Conservation (phyloP, 2,888 invertebrate genomes). For the Pycnomerus fuliginosus region DNA sequence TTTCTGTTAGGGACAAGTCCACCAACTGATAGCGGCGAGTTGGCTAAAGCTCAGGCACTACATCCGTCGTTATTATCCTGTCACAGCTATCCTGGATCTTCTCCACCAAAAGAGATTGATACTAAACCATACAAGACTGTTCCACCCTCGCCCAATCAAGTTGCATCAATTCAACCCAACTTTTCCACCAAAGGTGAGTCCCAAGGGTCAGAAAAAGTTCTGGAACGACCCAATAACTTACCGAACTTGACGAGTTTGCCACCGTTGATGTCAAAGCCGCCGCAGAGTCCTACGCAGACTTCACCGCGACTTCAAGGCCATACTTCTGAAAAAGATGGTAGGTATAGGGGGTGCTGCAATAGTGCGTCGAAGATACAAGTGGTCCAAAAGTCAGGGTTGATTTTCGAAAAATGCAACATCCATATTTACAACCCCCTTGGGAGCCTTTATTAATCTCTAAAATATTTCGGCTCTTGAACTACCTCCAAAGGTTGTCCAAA, state of each 20-base stretch:
- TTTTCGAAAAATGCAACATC: no score
- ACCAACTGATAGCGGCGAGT: conserved; percentile 54
- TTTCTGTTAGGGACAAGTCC: conserved; percentile 69
- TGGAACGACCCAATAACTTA: conserved; percentile 35
- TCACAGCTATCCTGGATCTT: conserved; percentile 56
- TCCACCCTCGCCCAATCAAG: conserved; percentile 53
- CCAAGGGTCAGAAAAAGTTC: not conserved
- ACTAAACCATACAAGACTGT: conserved; percentile 50
- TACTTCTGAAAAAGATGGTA: conserved; percentile 30
- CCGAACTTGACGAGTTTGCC: conserved; percentile 38
- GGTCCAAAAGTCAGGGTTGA: no score
- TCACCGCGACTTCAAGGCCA: conserved; percentile 56
- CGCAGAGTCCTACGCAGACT: conserved; percentile 64
- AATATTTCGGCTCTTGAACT: no score
- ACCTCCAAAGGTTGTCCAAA: no score
- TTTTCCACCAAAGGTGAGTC: conserved; percentile 12
- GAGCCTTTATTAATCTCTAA: no score
- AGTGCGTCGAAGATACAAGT: no score
- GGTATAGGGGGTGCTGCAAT: conserved; percentile 5
- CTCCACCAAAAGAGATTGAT: conserved; percentile 44
- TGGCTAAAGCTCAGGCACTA: conserved; percentile 31
- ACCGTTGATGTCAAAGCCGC: conserved; percentile 57
- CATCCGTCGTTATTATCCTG: conserved; percentile 55
- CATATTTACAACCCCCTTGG: no score
- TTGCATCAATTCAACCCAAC: conserved; percentile 24